Evolutionary conservation across 2,113 vertebrate species (phyloP).

Genomic region (Peromyscus californicus): DNA sequence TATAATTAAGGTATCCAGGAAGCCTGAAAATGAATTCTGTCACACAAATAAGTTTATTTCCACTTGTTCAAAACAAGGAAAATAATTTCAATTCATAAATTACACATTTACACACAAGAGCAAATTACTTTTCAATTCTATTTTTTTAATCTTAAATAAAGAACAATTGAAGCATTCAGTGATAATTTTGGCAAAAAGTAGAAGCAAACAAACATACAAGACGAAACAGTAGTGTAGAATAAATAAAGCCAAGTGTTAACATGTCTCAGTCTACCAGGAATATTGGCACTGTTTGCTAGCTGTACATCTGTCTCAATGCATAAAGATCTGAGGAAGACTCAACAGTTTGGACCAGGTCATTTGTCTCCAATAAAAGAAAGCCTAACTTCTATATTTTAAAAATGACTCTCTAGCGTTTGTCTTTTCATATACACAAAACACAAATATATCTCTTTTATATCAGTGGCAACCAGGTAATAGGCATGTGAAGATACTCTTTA

Average conservation of each 20-base stretch:
- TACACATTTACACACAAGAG: conserved; percentile 47
- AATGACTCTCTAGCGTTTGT: conserved; percentile 55
- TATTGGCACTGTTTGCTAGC: conserved; percentile 68
- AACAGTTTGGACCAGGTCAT: conserved; percentile 63
- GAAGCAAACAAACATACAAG: conserved; percentile 64
- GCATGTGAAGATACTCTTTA: conserved; percentile 61
- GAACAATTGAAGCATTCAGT: conserved; percentile 51
- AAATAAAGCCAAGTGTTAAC: conserved; percentile 44
- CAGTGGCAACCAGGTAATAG: conserved; percentile 64
- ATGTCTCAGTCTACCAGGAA: conserved; percentile 43
- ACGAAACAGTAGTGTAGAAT: neutral
- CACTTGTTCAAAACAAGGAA: conserved; percentile 30
- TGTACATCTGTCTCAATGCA: conserved; percentile 5
- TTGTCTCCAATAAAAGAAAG: conserved; percentile 75
- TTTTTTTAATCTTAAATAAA: conserved; percentile 63
- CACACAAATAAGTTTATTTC: conserved; percentile 64
- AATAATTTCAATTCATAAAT: conserved; percentile 62
- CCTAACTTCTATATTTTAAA: conserved; percentile 69
- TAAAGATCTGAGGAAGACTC: conserved; percentile 26
- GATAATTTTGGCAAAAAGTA: conserved; percentile 16
- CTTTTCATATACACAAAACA: conserved; percentile 70
- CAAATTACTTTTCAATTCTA: conserved; percentile 43
- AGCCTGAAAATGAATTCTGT: conserved; percentile 52
- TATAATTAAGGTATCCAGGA: conserved; percentile 60
- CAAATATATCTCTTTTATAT: conserved; percentile 52